Evolutionary conservation across 2,797 vertebrate species (phyloP).

Genomic region (Scyliorhinus canicula): DNA sequence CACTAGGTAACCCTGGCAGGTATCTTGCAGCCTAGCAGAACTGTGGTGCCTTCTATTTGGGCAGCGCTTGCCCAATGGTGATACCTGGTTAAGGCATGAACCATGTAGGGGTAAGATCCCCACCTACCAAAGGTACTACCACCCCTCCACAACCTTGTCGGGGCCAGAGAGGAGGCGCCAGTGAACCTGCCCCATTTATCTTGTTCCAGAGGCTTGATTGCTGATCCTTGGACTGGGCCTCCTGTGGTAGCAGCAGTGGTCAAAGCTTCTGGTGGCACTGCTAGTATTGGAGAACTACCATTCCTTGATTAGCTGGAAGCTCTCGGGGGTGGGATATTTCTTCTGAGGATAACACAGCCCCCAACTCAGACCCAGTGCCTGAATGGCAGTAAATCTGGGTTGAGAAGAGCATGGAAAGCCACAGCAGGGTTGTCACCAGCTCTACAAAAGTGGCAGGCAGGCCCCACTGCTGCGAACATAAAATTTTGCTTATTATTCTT

Average conservation of each 20-base stretch:
- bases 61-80: not conserved
- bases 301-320: not conserved
- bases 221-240: not conserved
- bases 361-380: not conserved
- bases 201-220: not conserved
- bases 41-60: not conserved
- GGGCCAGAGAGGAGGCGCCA: not conserved
- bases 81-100: not conserved
- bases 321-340: not conserved
- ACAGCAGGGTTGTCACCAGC: not conserved
- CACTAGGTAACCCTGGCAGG: not conserved
- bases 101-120: no score
- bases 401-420: not conserved
- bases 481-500: no score
- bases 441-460: not conserved
- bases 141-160: not conserved
- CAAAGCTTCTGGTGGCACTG: not conserved
- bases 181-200: not conserved
- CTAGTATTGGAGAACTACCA: not conserved
- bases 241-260: not conserved
- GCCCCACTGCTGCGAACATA: no score
- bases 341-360: not conserved
- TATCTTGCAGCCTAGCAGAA: not conserved
- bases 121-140: not conserved
- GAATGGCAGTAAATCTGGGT: not conserved